Percentiles rank a stretch among this genome's conserved stretches.
Conservation (phyloP, 2,888 invertebrate genomes). For the Drosophila paramelanica region DNA sequence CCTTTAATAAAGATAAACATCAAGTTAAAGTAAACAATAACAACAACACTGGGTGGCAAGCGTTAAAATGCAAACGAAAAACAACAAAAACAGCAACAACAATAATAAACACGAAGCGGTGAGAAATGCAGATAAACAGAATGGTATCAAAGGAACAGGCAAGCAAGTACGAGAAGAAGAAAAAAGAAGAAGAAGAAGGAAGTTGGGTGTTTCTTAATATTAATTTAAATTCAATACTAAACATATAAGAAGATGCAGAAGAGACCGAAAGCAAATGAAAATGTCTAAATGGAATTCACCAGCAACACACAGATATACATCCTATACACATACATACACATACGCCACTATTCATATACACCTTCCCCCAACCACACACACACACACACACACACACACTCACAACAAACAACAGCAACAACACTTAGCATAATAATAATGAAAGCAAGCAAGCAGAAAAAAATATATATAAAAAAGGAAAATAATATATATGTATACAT, state of each 20-base stretch:
- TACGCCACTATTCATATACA: constrained; percentile 24
- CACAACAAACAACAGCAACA: constrained; percentile 41
- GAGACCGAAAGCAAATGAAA: constrained; percentile 33
- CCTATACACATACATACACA: constrained; percentile 15
- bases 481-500: constrained; percentile 17
- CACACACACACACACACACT: constrained; percentile 7
- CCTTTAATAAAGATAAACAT: neutral
- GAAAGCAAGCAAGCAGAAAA: constrained; percentile 19
- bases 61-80: constrained; percentile 19
- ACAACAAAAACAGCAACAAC: constrained; percentile 12
- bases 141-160: neutral
- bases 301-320: constrained; percentile 6
- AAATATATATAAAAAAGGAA: constrained; percentile 12
- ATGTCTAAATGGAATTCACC: constrained; percentile 46
- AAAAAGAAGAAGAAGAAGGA: constrained; percentile 12
- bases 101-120: neutral
- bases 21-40: neutral
- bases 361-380: constrained; percentile 1
- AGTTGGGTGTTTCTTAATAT: constrained; percentile 71
- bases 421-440: constrained; percentile 69
- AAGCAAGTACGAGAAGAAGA: neutral
- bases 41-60: constrained; percentile 11
- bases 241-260: constrained; percentile 48
- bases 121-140: neutral
- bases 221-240: constrained; percentile 76